phyloP scores from a whole-genome alignment of 1,140 invertebrate genomes.

The Zaprionus nigranus region DNA sequence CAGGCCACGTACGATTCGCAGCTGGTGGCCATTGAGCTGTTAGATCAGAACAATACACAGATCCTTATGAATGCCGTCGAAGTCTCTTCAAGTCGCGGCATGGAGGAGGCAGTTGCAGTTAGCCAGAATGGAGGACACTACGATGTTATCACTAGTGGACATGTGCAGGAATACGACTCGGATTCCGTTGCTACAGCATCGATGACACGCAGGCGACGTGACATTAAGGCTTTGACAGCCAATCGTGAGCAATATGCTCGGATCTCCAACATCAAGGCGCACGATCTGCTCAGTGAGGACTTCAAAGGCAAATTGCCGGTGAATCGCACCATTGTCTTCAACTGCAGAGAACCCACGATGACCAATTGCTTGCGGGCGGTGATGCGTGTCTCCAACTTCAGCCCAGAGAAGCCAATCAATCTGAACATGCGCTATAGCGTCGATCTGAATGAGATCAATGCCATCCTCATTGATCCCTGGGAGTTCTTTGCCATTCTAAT shows the following conservation, averaged over 20 bases:
- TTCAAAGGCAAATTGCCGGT: slow-evolving; percentile 73
- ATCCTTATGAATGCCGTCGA: slow-evolving; percentile 67
- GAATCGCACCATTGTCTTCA: slow-evolving; percentile 83
- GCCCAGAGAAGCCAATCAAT: slow-evolving; percentile 68
- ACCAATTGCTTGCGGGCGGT: slow-evolving; percentile 73
- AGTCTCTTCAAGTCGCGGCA: slow-evolving; percentile 24
- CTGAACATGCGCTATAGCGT: slow-evolving; percentile 72
- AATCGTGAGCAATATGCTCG: slow-evolving; percentile 78
- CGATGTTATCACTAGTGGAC: slow-evolving; percentile 60
- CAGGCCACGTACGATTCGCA: slow-evolving; percentile 75
- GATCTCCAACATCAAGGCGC: slow-evolving; percentile 66
- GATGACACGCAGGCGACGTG: slow-evolving; percentile 62
- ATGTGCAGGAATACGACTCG: slow-evolving; percentile 50
- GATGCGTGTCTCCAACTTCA: slow-evolving; percentile 72
- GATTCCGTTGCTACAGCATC: slow-evolving; percentile 57
- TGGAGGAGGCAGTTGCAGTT: slow-evolving; percentile 28
- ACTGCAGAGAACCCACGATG: slow-evolving; percentile 74
- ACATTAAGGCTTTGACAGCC: slow-evolving; percentile 63
- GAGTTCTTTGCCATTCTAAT: slow-evolving; percentile 79
- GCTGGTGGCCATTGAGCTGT: slow-evolving; percentile 58
- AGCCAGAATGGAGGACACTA: slow-evolving; percentile 57
- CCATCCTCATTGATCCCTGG: slow-evolving; percentile 77
- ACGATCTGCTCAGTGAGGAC: slow-evolving; percentile 76
- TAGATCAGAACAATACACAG: slow-evolving; percentile 72
- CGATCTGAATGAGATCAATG: slow-evolving; percentile 78